Conservation (phyloP, 2,113 vertebrate genomes). For the Platysternon megacephalum region DNA sequence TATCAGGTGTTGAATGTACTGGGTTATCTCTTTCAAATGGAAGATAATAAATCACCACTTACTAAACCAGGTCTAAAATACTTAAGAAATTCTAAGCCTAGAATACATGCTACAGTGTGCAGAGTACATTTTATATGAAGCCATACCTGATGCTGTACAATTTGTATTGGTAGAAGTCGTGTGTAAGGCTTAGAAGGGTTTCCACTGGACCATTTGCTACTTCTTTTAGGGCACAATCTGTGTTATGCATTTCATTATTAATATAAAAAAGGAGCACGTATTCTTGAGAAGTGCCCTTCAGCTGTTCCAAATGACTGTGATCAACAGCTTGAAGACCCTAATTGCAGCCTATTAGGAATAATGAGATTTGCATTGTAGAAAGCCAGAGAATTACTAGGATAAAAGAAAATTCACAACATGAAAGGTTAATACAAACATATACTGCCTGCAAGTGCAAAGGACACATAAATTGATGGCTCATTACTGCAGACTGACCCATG, state of each 20-base stretch:
- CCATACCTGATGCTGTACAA: not conserved
- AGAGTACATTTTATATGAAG: not conserved
- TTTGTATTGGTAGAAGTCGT: not conserved
- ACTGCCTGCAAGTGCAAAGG: conserved; percentile 75
- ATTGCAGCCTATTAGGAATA: conserved; percentile 87
- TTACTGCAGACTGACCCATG: conserved; percentile 85
- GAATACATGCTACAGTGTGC: fast-evolving
- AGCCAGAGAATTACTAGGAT: conserved; percentile 74
- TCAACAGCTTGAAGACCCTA: conserved; percentile 80
- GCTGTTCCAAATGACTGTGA: conserved; percentile 55
- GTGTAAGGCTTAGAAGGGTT: conserved; percentile 21
- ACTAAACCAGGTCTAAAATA: conserved; percentile 32
- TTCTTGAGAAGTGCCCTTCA: conserved; percentile 52
- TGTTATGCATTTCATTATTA: conserved; percentile 63
- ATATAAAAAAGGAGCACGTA: conserved; percentile 62
- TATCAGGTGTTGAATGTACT: conserved; percentile 34
- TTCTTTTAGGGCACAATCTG: conserved; percentile 43
- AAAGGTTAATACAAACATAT: conserved; percentile 86
- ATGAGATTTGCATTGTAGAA: conserved; percentile 84
- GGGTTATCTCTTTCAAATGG: conserved; percentile 38
- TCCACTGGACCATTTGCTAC: conserved; percentile 8
- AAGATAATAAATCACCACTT: conserved; percentile 40
- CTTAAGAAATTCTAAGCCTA: conserved; percentile 21
- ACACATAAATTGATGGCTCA: conserved; percentile 80
- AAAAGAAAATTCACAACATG: conserved; percentile 77